Base-by-base conservation (phyloP, 2,888 invertebrate species). In the Clepsis dumicolana region DNA sequence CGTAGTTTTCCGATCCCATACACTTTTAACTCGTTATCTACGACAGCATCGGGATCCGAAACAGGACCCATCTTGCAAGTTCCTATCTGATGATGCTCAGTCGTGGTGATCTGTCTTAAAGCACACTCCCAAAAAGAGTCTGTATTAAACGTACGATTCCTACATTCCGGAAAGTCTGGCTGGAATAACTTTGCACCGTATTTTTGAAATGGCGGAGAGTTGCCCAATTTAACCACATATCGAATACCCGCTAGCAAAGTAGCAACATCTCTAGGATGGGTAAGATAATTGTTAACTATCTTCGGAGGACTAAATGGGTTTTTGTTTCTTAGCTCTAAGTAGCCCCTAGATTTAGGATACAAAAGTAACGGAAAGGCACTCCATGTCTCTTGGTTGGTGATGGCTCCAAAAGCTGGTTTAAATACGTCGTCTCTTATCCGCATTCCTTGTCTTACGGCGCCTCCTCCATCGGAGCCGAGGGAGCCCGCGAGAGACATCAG, bases 251-350 rank as follows among this genome's bases (percentile, higher is more conserved):
- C 86, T 2, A 94, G 78, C 38, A 94, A 70, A 1, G 92, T 93
- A 25, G 88, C 84, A 2, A 94, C 73, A 73, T 96, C 88, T 24
- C 92, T 87, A 10, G 93, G 91, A 78, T 96, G 94, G 0, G 93
- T 87, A 66, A 96, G 94, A 79, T 97, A 97, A 76, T 97, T 96
- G 0, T 96, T 95, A 75, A 96, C 94, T 48, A 97, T 94, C 21
- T 94, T 85, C 0, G 97, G 97, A 73, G 94, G 94, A 5, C 95
- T 94, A 29, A 94, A 88, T 0, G 97, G 96, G 85, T 97, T 94
- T 38, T 90, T 94, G 14, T 95, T 94, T 74, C 93, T 94, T 10
- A 98, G 89, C 77, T 88, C 93, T 0, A 96, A 75, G 0, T 93
- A 88, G 0, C 96, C 96, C 38, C 90, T 85, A 52, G 96, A 96